phyloP scores from a whole-genome alignment of 2,113 vertebrate genomes.

The Varanus komodoensis region DNA sequence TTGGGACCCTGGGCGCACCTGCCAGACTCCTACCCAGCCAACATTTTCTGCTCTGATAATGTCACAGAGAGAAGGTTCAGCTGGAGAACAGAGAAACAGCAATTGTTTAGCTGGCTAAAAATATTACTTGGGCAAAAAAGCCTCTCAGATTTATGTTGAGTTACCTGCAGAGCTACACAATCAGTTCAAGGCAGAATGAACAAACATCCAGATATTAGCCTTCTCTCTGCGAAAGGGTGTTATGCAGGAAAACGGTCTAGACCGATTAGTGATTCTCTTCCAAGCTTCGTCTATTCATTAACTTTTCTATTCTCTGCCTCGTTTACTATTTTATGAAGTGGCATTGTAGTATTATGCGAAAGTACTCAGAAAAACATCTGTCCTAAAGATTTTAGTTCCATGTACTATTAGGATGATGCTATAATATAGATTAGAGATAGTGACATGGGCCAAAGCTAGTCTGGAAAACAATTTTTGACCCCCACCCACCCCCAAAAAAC shows the following conservation, averaged over 20 bases:
- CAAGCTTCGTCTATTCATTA: conserved; percentile 54
- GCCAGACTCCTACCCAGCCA: conserved; percentile 30
- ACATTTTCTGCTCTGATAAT: conserved; percentile 49
- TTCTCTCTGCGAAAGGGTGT: conserved; percentile 33
- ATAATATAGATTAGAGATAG: background rate
- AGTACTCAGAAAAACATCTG: background rate
- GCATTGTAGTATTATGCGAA: no score
- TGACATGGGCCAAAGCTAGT: background rate
- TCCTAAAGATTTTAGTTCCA: background rate
- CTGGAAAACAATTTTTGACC: background rate
- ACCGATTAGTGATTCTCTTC: conserved; percentile 36
- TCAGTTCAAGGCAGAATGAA: conserved; percentile 33
- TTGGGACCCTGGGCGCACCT: conserved; percentile 22
- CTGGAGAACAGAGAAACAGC: conserved; percentile 50
- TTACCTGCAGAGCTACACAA: conserved; percentile 62
- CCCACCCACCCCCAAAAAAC: no score
- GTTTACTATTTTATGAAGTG: background rate
- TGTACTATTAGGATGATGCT: background rate
- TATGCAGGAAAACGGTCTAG: conserved; percentile 5
- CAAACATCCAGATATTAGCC: conserved; percentile 38
- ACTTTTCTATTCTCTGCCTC: background rate
- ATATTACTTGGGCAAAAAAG: conserved; percentile 43
- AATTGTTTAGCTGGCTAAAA: conserved; percentile 66
- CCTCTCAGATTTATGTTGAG: conserved; percentile 40
- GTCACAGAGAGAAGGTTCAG: conserved; percentile 61